Percentiles rank a stretch among this genome's conserved stretches.
Evolutionary conservation across 2,797 vertebrate species (phyloP).

Genomic region (Avahi laniger): DNA sequence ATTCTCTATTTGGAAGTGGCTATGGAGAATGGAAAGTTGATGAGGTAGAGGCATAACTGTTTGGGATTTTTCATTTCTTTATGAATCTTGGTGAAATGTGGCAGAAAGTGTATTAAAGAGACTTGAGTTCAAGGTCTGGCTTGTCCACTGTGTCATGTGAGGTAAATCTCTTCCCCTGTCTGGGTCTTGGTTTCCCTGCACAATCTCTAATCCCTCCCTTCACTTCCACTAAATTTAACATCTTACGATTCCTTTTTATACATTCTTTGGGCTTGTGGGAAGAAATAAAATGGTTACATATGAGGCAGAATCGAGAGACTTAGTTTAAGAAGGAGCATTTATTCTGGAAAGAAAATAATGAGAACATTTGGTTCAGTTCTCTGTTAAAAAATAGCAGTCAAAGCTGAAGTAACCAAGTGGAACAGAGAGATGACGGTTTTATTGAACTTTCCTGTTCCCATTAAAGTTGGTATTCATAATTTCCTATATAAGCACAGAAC

Average conservation of each 20-base stretch:
- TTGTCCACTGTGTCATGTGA: neutral
- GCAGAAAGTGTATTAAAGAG: neutral
- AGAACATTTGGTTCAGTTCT: neutral
- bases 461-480: conserved; percentile 13
- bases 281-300: neutral
- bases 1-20: neutral
- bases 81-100: neutral
- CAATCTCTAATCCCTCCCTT: neutral
- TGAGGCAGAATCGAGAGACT: neutral
- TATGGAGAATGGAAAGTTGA: neutral
- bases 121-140: neutral
- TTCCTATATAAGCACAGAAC: neutral
- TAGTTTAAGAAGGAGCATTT: neutral
- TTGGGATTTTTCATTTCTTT: neutral
- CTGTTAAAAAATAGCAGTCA: conserved; percentile 18
- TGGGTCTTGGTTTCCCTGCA: neutral
- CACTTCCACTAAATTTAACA: neutral
- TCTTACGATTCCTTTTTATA: neutral
- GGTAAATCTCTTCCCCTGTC: neutral
- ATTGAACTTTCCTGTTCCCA: neutral
- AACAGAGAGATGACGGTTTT: conserved; percentile 8
- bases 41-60: neutral
- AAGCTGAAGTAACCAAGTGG: neutral
- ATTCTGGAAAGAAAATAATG: conserved; percentile 23
- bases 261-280: neutral